These are phyloP conservation scores for Odontocolon sp. DNA, from an alignment of 2,888 invertebrate species.

Conservation along the genomic window DNA sequence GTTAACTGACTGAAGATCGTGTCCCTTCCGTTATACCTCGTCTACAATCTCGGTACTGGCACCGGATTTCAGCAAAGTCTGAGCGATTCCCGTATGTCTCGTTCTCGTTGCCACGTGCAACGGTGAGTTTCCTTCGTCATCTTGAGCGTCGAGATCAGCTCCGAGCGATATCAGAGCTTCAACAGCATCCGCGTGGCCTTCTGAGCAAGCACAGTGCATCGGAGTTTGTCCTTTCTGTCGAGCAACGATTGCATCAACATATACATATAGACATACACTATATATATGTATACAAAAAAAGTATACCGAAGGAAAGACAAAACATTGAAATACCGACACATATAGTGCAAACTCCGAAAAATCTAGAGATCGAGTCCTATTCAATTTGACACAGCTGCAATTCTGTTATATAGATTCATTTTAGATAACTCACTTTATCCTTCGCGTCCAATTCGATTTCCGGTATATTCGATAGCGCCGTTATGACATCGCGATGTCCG, in stretches of 20 bases:
- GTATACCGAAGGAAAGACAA: neutral
- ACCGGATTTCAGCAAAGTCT: conserved; percentile 86
- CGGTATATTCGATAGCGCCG: conserved; percentile 82
- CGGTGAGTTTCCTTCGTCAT: conserved; percentile 88
- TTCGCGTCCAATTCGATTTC: conserved; percentile 86
- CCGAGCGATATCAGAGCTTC: conserved; percentile 84
- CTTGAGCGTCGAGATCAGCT: conserved; percentile 86
- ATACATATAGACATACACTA: no score
- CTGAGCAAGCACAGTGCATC: conserved; percentile 87
- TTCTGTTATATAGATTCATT: conserved; percentile 8
- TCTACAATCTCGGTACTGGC: conserved; percentile 85
- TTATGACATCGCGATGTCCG: conserved; percentile 86
- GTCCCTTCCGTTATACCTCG: conserved; percentile 58
- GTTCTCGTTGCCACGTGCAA: conserved; percentile 90
- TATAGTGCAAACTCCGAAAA: neutral
- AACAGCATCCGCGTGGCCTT: conserved; percentile 85
- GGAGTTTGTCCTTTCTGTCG: conserved; percentile 85
- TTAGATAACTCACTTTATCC: conserved; percentile 84
- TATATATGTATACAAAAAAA: neutral
- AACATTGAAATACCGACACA: neutral
- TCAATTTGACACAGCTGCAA: neutral
- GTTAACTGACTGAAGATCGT: neutral
- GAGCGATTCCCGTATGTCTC: conserved; percentile 88
- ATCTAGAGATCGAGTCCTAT: conserved; percentile 4
- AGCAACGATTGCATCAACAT: no score